Evolutionary conservation across 2,113 vertebrate species (phyloP), one percentile per base, ranked within the genome.

Genomic region (Entomyzon cyanotis): DNA sequence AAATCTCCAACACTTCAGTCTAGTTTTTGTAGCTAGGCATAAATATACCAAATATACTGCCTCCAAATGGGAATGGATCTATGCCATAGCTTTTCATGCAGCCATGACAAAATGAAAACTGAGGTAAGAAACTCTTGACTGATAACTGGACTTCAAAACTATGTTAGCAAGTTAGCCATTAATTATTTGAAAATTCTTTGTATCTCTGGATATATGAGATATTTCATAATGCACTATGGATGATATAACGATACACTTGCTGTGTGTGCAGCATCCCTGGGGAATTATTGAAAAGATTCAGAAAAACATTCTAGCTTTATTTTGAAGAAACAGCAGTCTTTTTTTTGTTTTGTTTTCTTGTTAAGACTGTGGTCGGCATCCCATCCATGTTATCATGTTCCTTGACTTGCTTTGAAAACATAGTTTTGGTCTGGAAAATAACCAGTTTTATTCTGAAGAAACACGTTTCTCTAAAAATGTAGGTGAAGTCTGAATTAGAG

Each of bases 371-470:
- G 60, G 47, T 35, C 31, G 55, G 20, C 9, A 55, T 76, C 55
- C 47, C 24, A 59, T 90, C 47, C 35, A 63, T 47, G 55, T 89
- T 93, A 71, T 47, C 21, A 35, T 42, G 33, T 77, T 95, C 79
- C 55, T 89, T 89, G 60, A 75, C 75, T 90, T 65, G 28, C 62
- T 90, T 94, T 84, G 63, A 86, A 90, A 96, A 91, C 77, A 41
- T 83, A 64, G 27, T 87, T 96, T 89, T 89, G 81, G 84, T 70
- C 81, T 94, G 87, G 75, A 94, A 94, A 90, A 80, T 49, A n/a
- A 91, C 53, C 84, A 53, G 28, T 76, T 88, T 90, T 88, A 85
- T 37, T 59, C 49, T 50, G 63, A 88, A 83, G 55, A 73, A 93
- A 83, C 55, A 50, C 0, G 0, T 69, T 85, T 77, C 63, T 94